Conservation (phyloP, 1,140 invertebrate genomes). For the Leptopilina boulardi region DNA sequence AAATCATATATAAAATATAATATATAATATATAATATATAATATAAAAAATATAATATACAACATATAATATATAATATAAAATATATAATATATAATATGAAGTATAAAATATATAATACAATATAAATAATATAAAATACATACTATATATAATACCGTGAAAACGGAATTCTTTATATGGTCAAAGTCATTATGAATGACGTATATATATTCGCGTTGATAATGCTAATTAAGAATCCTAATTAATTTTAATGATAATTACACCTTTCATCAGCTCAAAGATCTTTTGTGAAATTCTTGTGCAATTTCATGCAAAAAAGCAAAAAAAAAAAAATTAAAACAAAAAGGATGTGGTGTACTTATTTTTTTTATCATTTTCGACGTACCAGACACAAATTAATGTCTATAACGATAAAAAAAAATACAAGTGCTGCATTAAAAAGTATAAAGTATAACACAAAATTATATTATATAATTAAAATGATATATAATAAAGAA, state of each 20-base stretch:
- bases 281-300: slow-evolving; percentile 11
- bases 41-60: too few relatives aligned
- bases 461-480: too few relatives aligned
- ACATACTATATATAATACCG: too few relatives aligned
- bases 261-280: background rate
- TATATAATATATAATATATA: too few relatives aligned
- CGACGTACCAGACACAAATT: background rate
- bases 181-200: background rate
- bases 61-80: too few relatives aligned
- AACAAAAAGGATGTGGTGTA: background rate
- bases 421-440: background rate
- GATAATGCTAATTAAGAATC: slow-evolving; percentile 11
- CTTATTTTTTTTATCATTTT: slow-evolving; percentile 8
- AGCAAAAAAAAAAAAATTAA: too few relatives aligned
- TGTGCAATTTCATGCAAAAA: background rate
- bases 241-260: slow-evolving; percentile 18
- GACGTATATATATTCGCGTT: background rate
- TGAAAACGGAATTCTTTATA: background rate
- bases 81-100: too few relatives aligned
- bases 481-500: background rate
- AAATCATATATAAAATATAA: too few relatives aligned
- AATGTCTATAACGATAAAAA: slow-evolving; percentile 4
- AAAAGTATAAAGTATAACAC: background rate
- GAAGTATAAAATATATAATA: too few relatives aligned
- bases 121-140: background rate